These are phyloP conservation scores for Sinocyclocheilus maitianheensis DNA, from an alignment of 2,113 vertebrate species.

Conservation along the genomic window DNA sequence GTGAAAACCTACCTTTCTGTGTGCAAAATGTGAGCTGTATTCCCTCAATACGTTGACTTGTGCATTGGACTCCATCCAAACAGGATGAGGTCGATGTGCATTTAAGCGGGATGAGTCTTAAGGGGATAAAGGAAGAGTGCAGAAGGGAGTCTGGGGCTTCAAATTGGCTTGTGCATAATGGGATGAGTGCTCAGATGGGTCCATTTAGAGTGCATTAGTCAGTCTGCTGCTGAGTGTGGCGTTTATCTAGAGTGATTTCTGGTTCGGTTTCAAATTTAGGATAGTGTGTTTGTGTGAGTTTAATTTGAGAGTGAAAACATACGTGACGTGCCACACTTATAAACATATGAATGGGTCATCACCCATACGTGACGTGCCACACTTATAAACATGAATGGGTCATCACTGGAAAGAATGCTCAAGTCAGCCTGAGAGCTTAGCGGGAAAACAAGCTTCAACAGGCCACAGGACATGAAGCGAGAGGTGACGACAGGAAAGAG, in stretches of 20 bases:
- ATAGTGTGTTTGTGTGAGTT: no score
- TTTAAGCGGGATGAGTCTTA: background rate
- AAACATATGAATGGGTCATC: conserved; percentile 49
- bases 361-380: background rate
- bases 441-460: background rate
- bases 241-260: background rate
- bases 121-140: background rate
- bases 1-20: background rate
- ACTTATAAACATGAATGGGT: conserved; percentile 41
- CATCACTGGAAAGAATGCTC: conserved; percentile 57
- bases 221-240: background rate
- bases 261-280: background rate
- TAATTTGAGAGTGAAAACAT: background rate
- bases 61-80: background rate
- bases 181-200: conserved; percentile 15
- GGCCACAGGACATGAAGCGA: conserved; percentile 27
- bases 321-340: background rate
- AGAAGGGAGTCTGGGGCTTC: background rate
- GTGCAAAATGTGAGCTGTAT: background rate
- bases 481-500: conserved; percentile 23
- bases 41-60: background rate
- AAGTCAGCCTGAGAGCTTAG: conserved; percentile 52
- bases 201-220: conserved; percentile 38
- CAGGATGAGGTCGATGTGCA: conserved; percentile 6
- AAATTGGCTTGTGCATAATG: conserved; percentile 19